Conservation (phyloP, 53 echinoderm and acorn worm species). For the Mesocentrotus franciscanus region DNA sequence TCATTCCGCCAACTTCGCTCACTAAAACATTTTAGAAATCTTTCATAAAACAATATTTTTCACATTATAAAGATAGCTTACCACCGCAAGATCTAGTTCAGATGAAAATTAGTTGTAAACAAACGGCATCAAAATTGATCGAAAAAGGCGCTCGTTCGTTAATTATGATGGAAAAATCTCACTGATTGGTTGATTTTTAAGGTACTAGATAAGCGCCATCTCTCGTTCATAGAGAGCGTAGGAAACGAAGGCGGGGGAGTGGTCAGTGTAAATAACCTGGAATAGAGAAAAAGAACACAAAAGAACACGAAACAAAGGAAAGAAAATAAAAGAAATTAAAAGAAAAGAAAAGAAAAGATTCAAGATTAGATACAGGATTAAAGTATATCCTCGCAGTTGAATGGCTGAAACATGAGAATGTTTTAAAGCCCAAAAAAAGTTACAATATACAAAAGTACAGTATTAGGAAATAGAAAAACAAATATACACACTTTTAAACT, state of each 20-base stretch:
- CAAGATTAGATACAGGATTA: too few species aligned
- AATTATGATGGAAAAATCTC: neutral
- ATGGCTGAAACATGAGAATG: too few species aligned
- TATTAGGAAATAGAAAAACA: too few species aligned
- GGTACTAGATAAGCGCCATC: neutral
- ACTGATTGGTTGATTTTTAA: constrained; percentile 15
- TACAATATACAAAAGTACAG: too few species aligned
- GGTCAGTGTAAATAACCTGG: too few species aligned
- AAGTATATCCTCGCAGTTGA: too few species aligned
- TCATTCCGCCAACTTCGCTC: neutral
- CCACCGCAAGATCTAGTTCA: neutral
- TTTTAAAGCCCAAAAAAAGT: too few species aligned
- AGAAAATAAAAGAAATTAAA: too few species aligned
- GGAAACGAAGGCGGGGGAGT: neutral
- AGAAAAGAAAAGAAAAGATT: too few species aligned
- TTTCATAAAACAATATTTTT: neutral
- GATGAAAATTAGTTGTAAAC: neutral
- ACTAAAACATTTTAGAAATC: neutral
- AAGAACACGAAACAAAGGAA: too few species aligned
- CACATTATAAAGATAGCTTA: neutral
- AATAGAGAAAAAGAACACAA: too few species aligned
- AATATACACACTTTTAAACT: too few species aligned
- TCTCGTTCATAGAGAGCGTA: neutral
- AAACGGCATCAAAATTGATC: neutral
- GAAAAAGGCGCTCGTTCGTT: constrained; percentile 34